Percentiles rank a stretch among this genome's conserved stretches.
These are phyloP conservation scores for Bombus terrestris DNA, from an alignment of 1,140 invertebrate species.

Conservation along the genomic window DNA sequence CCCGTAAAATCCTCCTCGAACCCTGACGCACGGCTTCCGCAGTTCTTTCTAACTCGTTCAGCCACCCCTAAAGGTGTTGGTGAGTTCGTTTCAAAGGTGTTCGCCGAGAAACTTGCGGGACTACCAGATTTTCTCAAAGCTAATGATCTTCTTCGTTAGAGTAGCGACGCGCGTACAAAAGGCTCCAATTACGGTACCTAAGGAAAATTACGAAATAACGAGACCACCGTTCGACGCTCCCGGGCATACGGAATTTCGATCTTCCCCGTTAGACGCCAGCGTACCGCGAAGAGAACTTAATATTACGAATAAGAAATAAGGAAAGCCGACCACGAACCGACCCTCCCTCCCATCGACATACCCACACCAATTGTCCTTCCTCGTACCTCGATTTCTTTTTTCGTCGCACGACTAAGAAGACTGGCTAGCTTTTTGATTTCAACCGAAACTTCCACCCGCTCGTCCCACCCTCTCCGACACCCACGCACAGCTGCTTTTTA, in stretches of 20 bases:
- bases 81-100: constrained; percentile 52
- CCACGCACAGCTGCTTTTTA: constrained; percentile 41
- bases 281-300: not conserved
- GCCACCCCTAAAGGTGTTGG: constrained; percentile 47
- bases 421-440: constrained; percentile 14
- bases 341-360: too few species aligned
- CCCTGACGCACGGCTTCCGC: constrained; percentile 43
- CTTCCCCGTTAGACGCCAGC: constrained; percentile 1
- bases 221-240: constrained; percentile 52
- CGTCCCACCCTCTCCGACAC: not conserved
- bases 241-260: constrained; percentile 51
- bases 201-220: constrained; percentile 56
- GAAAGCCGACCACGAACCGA: not conserved
- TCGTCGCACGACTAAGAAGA: not conserved
- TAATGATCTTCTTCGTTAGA: constrained; percentile 56
- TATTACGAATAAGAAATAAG: constrained; percentile 30
- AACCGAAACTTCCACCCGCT: constrained; percentile 25
- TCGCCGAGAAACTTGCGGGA: constrained; percentile 49
- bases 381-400: not conserved
- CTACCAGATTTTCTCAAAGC: constrained; percentile 52
- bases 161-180: constrained; percentile 50
- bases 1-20: constrained; percentile 69
- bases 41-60: constrained; percentile 47
- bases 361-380: not conserved
- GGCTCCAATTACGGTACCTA: constrained; percentile 46